Percentiles rank a stretch among this genome's conserved stretches.
These are phyloP conservation scores for Distichodus sexfasciatus DNA, from an alignment of 2,797 vertebrate genomes.

Conservation along the genomic window DNA sequence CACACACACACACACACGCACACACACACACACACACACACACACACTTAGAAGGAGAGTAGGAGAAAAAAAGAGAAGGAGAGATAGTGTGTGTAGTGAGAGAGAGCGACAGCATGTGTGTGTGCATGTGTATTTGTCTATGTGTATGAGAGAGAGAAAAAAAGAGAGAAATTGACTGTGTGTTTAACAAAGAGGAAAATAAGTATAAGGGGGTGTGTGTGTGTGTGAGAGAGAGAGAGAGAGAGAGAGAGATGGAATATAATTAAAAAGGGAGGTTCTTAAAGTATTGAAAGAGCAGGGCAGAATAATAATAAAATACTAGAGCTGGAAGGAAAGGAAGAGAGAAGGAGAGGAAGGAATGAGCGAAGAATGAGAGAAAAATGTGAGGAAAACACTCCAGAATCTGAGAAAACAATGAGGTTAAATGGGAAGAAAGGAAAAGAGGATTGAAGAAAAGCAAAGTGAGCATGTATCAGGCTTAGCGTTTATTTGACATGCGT, in stretches of 20 bases:
- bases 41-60: neutral
- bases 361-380: neutral
- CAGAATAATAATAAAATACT: neutral
- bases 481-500: slow-evolving; percentile 40
- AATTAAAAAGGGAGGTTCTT: neutral
- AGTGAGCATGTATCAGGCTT: neutral
- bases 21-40: slow-evolving; percentile 13
- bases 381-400: neutral
- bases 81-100: no score
- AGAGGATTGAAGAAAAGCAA: neutral
- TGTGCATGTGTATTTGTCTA: no score
- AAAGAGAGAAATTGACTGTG: neutral
- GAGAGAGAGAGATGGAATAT: neutral
- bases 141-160: neutral
- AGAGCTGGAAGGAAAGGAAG: neutral
- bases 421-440: neutral
- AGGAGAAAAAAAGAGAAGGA: no score
- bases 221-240: neutral
- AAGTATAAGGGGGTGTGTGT: no score
- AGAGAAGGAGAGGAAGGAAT: slow-evolving; percentile 2
- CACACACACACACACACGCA: slow-evolving; percentile 17
- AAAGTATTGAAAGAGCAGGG: neutral
- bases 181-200: neutral
- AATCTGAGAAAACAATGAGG: neutral
- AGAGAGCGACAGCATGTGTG: no score